Evolutionary conservation across 2,797 vertebrate species (phyloP), one percentile per base, ranked within the genome.

Genomic region (Melanotaenia pygmaea): DNA sequence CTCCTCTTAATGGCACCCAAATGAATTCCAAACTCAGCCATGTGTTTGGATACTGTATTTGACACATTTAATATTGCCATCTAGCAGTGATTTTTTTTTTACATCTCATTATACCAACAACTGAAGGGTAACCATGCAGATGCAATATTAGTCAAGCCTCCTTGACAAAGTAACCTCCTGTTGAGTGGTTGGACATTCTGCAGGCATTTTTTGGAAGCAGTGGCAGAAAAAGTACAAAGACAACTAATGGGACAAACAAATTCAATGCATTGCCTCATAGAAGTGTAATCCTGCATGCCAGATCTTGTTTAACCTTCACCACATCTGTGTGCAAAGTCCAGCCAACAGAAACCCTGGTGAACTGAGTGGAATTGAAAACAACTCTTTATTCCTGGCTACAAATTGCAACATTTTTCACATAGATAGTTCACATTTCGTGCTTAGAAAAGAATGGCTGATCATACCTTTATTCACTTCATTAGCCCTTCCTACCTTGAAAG

Each of bases 381-480:
- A 18, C 54, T 38, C 28, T 63, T 47, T 61, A 34, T 57, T 45
- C 5, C 28, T 30, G 51, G 40, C 69, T 43, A 26, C 20, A 64
- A 64, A 64, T 32, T 14, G 7, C 32, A 34, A 1, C 47, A 9
- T 35, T 45, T n/a, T 26, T 60, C 22, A 26, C 34, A 22, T 22
- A 37, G 2, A 13, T 22, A 35, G 7, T 12, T 53, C 32, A 38
- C 1, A 1, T 30, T 28, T 69, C 35, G n/a, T 51, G 57, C 43
- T 38, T 1, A 11, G 7, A 71, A 56, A 26, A 58, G 54, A 58
- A 37, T 8, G 24, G 30, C 18, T 20, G n/a, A 50, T 26, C 20
- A 16, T 24, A 35, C 53, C 53, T 72, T 35, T 37, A 47, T 18
- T 32, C 24, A 59, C 3, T 32, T 22, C 13, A 53, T 30, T 38